A percentile compares a stretch with the other conserved stretches of the same genome.
phyloP scores from a whole-genome alignment of 2,113 vertebrate genomes.

The Ciconia stormi region DNA sequence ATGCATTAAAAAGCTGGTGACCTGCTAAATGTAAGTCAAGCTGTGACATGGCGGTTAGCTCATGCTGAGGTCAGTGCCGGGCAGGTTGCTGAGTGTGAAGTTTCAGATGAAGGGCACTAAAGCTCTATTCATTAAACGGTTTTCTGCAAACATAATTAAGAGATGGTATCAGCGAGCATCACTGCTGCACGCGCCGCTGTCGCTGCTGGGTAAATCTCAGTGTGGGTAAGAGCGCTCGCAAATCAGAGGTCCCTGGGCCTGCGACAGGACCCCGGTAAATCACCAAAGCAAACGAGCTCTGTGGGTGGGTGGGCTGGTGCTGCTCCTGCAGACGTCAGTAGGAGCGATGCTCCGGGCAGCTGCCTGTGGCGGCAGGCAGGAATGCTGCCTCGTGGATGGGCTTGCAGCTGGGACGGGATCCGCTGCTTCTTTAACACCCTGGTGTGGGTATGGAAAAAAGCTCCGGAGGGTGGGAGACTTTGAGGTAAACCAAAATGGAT shows the following conservation, averaged over 20 bases:
- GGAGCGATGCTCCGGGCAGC: not conserved
- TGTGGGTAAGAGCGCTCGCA: not conserved
- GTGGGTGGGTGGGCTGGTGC: not conserved
- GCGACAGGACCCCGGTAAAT: not conserved
- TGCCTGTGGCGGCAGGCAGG: rapidly evolving
- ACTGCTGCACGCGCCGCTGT: not conserved
- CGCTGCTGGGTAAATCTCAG: not conserved
- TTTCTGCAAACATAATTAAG: slow-evolving; percentile 71
- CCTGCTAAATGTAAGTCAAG: slow-evolving; percentile 37
- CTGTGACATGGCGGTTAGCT: not conserved
- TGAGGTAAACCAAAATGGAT: not conserved
- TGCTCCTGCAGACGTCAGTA: not conserved
- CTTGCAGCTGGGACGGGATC: not conserved
- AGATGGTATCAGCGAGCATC: slow-evolving; percentile 36
- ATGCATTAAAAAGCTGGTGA: slow-evolving; percentile 10
- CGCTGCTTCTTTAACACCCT: not conserved
- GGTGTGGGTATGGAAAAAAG: not conserved
- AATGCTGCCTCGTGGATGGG: rapidly evolving
- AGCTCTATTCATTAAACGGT: slow-evolving; percentile 59
- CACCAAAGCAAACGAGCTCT: not conserved
- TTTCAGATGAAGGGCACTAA: slow-evolving; percentile 27
- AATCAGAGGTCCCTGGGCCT: slow-evolving; percentile 19
- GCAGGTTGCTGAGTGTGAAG: slow-evolving; percentile 35
- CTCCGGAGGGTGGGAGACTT: not conserved
- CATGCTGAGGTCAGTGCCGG: slow-evolving; percentile 36